A percentile compares a stretch with the other conserved stretches of the same genome.
phyloP scores from a whole-genome alignment of 64 coral and sea anemone species.

The Acropora yongei region DNA sequence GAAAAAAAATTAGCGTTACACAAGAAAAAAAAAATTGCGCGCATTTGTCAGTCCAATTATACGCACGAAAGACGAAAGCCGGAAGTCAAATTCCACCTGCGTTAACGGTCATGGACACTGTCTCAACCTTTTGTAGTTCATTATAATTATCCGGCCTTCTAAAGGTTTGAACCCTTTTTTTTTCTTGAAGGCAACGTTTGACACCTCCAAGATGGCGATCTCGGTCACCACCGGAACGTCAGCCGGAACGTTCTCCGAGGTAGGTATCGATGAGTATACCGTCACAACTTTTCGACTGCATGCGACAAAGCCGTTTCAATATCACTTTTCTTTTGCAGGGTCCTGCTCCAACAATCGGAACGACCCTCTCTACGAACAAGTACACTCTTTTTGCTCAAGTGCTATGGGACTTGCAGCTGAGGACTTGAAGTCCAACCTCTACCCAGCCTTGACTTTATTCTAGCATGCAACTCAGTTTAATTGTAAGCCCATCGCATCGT shows the following conservation, averaged over 20 bases:
- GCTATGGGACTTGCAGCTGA: constrained; percentile 59
- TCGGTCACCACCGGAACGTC: neutral
- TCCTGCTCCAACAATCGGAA: no score
- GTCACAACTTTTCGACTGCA: neutral
- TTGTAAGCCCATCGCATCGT: constrained; percentile 44
- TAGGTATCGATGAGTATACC: no score
- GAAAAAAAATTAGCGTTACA: neutral
- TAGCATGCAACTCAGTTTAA: constrained; percentile 44
- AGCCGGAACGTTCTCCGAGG: neutral
- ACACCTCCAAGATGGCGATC: neutral
- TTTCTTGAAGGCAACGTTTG: neutral
- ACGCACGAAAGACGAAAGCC: neutral
- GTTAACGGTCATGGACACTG: neutral
- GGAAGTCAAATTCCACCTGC: neutral
- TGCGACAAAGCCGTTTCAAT: no score
- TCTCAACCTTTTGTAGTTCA: neutral
- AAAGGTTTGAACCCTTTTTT: no score
- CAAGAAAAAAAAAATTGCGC: neutral
- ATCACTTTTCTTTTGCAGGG: no score
- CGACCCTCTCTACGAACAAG: constrained; percentile 50
- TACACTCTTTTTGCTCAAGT: constrained; percentile 32
- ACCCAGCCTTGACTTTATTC: constrained; percentile 36
- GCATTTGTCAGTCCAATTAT: neutral
- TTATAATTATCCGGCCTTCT: no score
- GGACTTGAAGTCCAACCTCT: constrained; percentile 9